A percentile compares a stretch with the other conserved stretches of the same genome.
phyloP scores from a whole-genome alignment of 2,113 vertebrate genomes.

The Mesitornis unicolor region DNA sequence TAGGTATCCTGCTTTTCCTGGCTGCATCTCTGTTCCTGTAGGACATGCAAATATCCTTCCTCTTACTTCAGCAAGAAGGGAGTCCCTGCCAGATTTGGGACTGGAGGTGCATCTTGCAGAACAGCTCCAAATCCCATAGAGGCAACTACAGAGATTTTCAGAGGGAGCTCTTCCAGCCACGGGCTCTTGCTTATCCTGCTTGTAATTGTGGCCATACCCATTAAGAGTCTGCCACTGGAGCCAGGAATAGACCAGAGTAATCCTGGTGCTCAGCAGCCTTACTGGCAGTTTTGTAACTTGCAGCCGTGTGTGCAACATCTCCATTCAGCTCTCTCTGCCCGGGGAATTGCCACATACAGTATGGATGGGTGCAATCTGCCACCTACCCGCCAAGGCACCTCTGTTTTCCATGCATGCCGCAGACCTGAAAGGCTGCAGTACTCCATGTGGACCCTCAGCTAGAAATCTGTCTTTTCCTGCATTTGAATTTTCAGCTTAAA shows the following conservation, averaged over 20 bases:
- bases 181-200: neutral
- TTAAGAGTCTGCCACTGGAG: neutral
- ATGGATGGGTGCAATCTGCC: rapidly evolving
- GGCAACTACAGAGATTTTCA: neutral
- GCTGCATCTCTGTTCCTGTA: neutral
- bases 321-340: neutral
- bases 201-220: neutral
- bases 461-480: neutral
- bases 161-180: neutral
- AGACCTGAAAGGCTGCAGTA: neutral
- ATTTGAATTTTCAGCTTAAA: neutral
- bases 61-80: neutral
- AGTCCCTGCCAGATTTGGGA: neutral
- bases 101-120: neutral
- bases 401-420: rapidly evolving
- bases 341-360: neutral
- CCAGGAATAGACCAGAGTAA: slow-evolving; percentile 20
- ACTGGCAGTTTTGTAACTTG: neutral
- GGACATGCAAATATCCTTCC: neutral
- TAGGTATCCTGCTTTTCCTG: neutral
- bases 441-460: rapidly evolving
- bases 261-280: neutral
- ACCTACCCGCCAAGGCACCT: neutral
- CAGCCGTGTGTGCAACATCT: neutral
- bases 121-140: neutral